These are phyloP conservation scores for Galemys pyrenaicus DNA, from an alignment of 2,113 vertebrate species.

Conservation along the genomic window DNA sequence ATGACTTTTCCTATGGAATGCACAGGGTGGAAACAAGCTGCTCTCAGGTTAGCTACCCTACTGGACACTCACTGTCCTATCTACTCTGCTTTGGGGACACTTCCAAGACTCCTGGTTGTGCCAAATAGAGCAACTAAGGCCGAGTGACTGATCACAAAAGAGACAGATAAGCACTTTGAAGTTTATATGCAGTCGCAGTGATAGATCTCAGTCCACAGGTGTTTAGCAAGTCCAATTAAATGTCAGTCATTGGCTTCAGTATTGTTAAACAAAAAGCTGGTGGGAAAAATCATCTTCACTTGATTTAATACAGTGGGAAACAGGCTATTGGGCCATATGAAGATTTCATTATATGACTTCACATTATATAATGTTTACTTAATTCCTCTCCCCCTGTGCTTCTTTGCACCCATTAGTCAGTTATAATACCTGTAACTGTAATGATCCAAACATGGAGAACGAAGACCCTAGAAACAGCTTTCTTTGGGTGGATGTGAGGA, in stretches of 20 bases:
- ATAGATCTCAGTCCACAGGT: neutral
- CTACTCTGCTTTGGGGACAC: neutral
- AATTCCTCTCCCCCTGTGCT: neutral
- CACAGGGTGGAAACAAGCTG: conserved; percentile 96
- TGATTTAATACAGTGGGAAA: neutral
- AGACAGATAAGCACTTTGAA: conserved; percentile 13
- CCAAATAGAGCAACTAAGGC: neutral
- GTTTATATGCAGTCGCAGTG: neutral
- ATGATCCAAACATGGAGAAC: neutral
- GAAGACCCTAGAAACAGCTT: neutral
- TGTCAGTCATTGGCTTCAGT: neutral
- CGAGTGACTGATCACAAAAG: conserved; percentile 47
- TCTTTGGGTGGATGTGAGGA: neutral
- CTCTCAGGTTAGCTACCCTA: conserved; percentile 90
- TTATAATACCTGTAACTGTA: neutral
- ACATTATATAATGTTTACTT: neutral
- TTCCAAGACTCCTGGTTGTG: conserved; percentile 60
- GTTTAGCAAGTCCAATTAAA: neutral
- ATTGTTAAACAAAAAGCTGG: neutral
- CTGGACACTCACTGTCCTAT: conserved; percentile 57
- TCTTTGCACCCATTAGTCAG: neutral
- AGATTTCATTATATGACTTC: neutral
- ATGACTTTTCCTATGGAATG: conserved; percentile 96
- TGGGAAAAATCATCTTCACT: neutral
- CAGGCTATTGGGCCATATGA: neutral